phyloP scores from a whole-genome alignment of 1,140 invertebrate species.

The Drosophila littoralis region DNA sequence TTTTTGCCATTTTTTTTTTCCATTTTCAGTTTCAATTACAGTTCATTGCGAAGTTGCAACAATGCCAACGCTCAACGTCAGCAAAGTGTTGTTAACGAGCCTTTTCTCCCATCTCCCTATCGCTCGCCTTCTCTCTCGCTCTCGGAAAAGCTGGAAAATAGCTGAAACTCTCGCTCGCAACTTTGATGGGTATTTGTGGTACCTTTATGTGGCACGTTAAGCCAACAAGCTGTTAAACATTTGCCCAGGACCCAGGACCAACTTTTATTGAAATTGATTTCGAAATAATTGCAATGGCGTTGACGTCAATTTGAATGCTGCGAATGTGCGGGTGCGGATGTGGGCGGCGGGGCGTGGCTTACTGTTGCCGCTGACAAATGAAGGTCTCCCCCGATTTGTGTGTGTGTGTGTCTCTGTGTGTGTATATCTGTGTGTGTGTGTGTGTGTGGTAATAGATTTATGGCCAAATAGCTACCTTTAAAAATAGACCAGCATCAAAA shows the following conservation, averaged over 20 bases:
- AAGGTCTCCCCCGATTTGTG: slow-evolving; percentile 23
- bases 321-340: slow-evolving; percentile 1
- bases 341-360: not conserved
- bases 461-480: slow-evolving; percentile 49
- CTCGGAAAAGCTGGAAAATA: slow-evolving; percentile 35
- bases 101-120: not conserved
- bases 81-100: slow-evolving; percentile 81
- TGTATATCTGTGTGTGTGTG: slow-evolving; percentile 39
- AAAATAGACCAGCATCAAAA: slow-evolving; percentile 59
- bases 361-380: slow-evolving; percentile 21
- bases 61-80: slow-evolving; percentile 67
- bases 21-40: slow-evolving; percentile 73
- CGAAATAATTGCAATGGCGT: slow-evolving; percentile 76
- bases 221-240: slow-evolving; percentile 75
- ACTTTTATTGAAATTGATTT: slow-evolving; percentile 82
- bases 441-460: slow-evolving; percentile 68
- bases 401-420: slow-evolving; percentile 31
- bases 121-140: no score
- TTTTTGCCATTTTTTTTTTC: slow-evolving; percentile 46
- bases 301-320: slow-evolving; percentile 61
- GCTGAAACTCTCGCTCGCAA: slow-evolving; percentile 41
- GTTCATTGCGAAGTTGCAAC: slow-evolving; percentile 78
- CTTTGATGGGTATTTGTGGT: slow-evolving; percentile 56
- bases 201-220: slow-evolving; percentile 49
- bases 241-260: slow-evolving; percentile 24